Base-by-base conservation (phyloP, 37 sponge, comb jelly and placozoan species). In the Corticium candelabrum region DNA sequence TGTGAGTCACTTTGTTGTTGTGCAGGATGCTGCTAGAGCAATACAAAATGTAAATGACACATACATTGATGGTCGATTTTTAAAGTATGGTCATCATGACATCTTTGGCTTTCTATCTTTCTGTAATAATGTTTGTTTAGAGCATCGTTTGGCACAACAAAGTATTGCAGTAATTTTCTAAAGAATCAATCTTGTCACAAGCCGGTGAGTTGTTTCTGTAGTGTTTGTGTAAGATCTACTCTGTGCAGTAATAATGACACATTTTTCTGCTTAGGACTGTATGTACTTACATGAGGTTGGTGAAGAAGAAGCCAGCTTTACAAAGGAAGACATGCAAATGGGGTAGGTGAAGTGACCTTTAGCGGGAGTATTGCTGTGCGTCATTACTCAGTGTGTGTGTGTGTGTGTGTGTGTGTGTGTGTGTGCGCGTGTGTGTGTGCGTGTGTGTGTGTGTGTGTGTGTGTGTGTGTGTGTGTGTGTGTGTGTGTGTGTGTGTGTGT, bases 211-310 rank as follows among this genome's bases (percentile, higher is more conserved):
- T n/a, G n/a, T n/a, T n/a, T n/a, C n/a, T n/a, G n/a, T n/a, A n/a
- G n/a, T n/a, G n/a, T n/a, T n/a, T n/a, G n/a, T n/a, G n/a, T n/a
- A n/a, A n/a, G n/a, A n/a, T n/a, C n/a, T n/a, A n/a, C n/a, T n/a
- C n/a, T n/a, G n/a, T n/a, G n/a, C n/a, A n/a, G n/a, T n/a, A n/a
- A n/a, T n/a, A n/a, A n/a, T n/a, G n/a, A n/a, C n/a, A n/a, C n/a
- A n/a, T n/a, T n/a, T n/a, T n/a, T n/a, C n/a, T 43, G 56, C 5
- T 11, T 68, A 94, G 95, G 97, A 96, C 69, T 96, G 97, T 74
- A 90, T 92, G 90, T 96, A 90, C 70, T 86, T 96, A 1, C 97
- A 96, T 82, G 97, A 87, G 67, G 41, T 92, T 62, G 97, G 97
- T 5, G 93, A 96, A 3, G 83, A 87, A 0, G 88, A 89, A 40